Evolutionary conservation across 2,888 invertebrate genomes (phyloP), one percentile per base, ranked within the genome.

Genomic region (Aphidoletes aphidimyza): DNA sequence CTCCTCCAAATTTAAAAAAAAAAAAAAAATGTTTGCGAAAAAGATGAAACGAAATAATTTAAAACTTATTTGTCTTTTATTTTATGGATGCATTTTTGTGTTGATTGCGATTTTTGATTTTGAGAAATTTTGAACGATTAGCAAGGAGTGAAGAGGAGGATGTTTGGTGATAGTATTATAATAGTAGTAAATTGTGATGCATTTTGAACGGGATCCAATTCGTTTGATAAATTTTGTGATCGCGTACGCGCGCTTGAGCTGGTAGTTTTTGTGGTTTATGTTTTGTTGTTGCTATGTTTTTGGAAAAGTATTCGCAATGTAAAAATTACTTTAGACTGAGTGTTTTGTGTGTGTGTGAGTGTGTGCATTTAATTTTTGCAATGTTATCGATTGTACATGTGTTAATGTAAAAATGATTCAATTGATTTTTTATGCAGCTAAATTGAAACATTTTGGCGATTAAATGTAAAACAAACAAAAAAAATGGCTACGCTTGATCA

Each of bases 11-110:
- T 54, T 54, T 47, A 11, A 22, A 22, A 22, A 22, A 22, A 54
- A 2, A 54, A 26, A 3, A 8, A 8, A 54, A 54, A 26, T 17
- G 5, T 54, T 54, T 54, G 54, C 54, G 22, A 54, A n/a, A n/a
- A n/a, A n/a, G n/a, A 54, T 69, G 69, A 30, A n/a, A 30, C 34
- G 26, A 26, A 69, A 69, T 69, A 69, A 54, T 54, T 54, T 54
- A 54, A n/a, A n/a, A 69, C 11, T 69, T 69, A 69, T 69, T 69
- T 69, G 69, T 69, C 69, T 69, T 69, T 69, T 69, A 69, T 30
- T n/a, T 54, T 30, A 69, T 26, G 69, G 34, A 30, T 34, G 30
- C 30, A 11, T 54, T 2, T 26, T 69, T 34, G 34, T 69, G 30
- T 30, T 14, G 22, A 54, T 9, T 22, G 54, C 17, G 6, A 17